A percentile compares a stretch with the other conserved stretches of the same genome.
phyloP scores from a whole-genome alignment of 2,888 invertebrate genomes.

The Archips crataeganus region DNA sequence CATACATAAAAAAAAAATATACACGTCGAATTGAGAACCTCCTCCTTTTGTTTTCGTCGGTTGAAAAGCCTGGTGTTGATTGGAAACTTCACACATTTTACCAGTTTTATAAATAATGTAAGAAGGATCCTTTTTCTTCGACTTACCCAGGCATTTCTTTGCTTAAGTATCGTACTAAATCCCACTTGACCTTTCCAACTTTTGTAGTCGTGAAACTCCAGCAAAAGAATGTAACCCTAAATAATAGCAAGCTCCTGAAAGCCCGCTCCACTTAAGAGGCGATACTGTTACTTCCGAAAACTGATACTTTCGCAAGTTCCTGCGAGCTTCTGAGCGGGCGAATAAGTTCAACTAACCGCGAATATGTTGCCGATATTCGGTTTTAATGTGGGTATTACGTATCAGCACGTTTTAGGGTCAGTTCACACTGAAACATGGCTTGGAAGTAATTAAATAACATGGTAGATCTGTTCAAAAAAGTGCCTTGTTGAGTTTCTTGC shows the following conservation, averaged over 20 bases:
- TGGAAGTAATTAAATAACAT: too few species aligned
- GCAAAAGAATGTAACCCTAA: constrained; percentile 13
- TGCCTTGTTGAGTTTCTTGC: too few species aligned
- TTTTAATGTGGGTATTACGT: not conserved
- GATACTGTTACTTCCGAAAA: constrained; percentile 23
- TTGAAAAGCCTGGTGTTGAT: too few species aligned
- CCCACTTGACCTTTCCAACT: not conserved
- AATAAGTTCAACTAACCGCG: constrained; percentile 1
- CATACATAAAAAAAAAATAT: too few species aligned
- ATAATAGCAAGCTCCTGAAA: constrained; percentile 23
- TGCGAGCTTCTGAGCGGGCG: not conserved
- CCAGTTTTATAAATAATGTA: too few species aligned
- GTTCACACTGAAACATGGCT: too few species aligned
- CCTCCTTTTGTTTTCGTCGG: too few species aligned
- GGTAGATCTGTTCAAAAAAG: too few species aligned
- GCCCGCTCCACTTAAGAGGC: constrained; percentile 12
- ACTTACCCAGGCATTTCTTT: not conserved
- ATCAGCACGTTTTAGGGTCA: not conserved
- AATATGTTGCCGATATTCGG: constrained; percentile 18
- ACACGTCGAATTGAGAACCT: too few species aligned
- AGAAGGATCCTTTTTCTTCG: too few species aligned
- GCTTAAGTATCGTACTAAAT: not conserved
- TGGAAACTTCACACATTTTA: too few species aligned
- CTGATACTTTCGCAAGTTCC: constrained; percentile 24
- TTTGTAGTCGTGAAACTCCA: not conserved